Evolutionary conservation across 2,888 invertebrate genomes (phyloP).

Genomic region (Lysandra bellargus): DNA sequence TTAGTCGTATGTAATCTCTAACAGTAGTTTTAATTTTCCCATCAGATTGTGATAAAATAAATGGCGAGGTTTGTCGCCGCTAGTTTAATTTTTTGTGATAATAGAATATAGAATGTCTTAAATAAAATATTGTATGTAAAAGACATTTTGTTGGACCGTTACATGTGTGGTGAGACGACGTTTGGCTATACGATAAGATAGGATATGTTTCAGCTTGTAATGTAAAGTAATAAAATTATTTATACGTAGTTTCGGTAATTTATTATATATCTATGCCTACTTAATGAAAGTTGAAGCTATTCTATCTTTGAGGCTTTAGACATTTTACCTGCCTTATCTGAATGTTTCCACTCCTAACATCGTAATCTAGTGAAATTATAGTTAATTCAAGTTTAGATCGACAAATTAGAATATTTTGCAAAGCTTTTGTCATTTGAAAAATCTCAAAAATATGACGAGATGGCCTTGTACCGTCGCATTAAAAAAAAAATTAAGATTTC

Average conservation of each 20-base stretch:
- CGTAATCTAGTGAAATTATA: constrained; percentile 25
- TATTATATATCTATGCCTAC: constrained; percentile 33
- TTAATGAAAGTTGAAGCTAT: constrained; percentile 55
- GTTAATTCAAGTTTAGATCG: constrained; percentile 28
- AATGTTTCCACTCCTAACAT: constrained; percentile 28
- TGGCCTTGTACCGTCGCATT: not conserved
- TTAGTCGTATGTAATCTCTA: constrained; percentile 61
- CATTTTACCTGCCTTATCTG: constrained; percentile 48
- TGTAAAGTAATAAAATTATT: constrained; percentile 25
- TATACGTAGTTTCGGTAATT: constrained; percentile 22
- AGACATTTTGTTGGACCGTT: constrained; percentile 66
- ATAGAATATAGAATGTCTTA: constrained; percentile 66
- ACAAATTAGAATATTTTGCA: constrained; percentile 28
- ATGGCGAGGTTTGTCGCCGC: constrained; percentile 65
- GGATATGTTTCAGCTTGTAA: constrained; percentile 57
- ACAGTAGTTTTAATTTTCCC: constrained; percentile 69
- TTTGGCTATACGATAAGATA: constrained; percentile 63
- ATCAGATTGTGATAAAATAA: constrained; percentile 69
- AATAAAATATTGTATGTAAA: constrained; percentile 58
- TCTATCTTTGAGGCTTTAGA: constrained; percentile 56
- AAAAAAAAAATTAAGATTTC: not conserved
- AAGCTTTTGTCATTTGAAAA: constrained; percentile 22
- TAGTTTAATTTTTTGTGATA: constrained; percentile 77
- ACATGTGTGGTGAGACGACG: constrained; percentile 81
- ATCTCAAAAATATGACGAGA: constrained; percentile 5